Conservation (phyloP, 2,888 invertebrate species). For the Synanthedon formicaeformis region DNA sequence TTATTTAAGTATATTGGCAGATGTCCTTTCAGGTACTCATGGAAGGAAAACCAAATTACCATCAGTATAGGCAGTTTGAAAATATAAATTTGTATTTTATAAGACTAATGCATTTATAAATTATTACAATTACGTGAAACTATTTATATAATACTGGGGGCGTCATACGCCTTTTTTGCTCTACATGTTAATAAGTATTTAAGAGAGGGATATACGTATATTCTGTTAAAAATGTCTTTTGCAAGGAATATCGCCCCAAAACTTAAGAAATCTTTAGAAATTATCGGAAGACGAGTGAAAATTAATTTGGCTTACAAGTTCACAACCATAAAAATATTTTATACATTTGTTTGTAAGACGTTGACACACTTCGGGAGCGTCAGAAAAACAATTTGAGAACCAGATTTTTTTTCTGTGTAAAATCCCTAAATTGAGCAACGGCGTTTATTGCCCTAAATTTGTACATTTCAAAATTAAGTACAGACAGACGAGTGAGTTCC, state of each 20-base stretch:
- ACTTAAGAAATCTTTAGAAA: constrained; percentile 24
- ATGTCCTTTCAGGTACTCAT: constrained; percentile 45
- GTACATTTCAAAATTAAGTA: constrained; percentile 33
- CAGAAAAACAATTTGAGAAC: constrained; percentile 1
- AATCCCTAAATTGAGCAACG: constrained; percentile 39
- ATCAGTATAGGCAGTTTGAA: constrained; percentile 9
- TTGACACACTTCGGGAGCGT: no score
- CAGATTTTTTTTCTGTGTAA: background rate
- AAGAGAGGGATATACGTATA: constrained; percentile 25
- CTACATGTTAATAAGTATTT: constrained; percentile 22
- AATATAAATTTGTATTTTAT: constrained; percentile 6
- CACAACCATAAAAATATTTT: constrained; percentile 55
- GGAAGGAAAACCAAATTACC: constrained; percentile 37
- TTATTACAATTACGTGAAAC: constrained; percentile 13
- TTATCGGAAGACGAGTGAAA: constrained; percentile 52
- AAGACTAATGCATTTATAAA: constrained; percentile 11
- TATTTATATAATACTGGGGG: constrained; percentile 30
- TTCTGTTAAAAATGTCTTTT: constrained; percentile 58
- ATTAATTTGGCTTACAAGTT: constrained; percentile 31
- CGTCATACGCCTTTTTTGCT: constrained; percentile 28
- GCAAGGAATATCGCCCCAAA: constrained; percentile 61
- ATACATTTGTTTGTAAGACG: constrained; percentile 2
- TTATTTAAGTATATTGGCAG: constrained; percentile 14
- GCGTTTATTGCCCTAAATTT: constrained; percentile 47
- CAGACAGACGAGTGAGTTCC: constrained; percentile 28